Conservation (phyloP, 1,140 invertebrate genomes). For the Drosophila orena region DNA sequence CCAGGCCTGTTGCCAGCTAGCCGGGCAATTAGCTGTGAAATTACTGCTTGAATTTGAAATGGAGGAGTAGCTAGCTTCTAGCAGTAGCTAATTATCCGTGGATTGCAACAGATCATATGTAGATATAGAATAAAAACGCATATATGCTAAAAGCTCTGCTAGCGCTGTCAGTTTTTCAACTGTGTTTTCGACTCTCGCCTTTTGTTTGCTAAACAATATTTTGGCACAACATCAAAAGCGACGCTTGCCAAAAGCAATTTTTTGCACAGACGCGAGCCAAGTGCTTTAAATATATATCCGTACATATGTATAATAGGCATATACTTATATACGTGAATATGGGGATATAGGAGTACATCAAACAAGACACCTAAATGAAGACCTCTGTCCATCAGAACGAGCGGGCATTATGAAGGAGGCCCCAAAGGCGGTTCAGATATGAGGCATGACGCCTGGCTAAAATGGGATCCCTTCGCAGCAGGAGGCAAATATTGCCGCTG, state of each 20-base stretch:
- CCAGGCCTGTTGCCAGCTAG: slow-evolving; percentile 26
- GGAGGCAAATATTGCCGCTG: slow-evolving; percentile 35
- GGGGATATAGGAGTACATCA: slow-evolving; percentile 34
- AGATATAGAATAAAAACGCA: slow-evolving; percentile 7
- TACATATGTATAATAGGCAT: slow-evolving; percentile 14
- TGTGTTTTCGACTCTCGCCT: slow-evolving; percentile 41
- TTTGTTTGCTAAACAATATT: slow-evolving; percentile 81
- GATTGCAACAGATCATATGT: slow-evolving; percentile 32
- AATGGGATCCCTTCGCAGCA: slow-evolving; percentile 35
- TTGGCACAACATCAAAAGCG: slow-evolving; percentile 75
- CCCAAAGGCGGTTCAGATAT: slow-evolving; percentile 50
- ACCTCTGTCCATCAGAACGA: slow-evolving; percentile 59
- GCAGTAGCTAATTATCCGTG: slow-evolving; percentile 29
- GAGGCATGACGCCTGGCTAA: slow-evolving; percentile 59
- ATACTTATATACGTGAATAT: slow-evolving; percentile 2
- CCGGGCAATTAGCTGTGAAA: slow-evolving; percentile 55
- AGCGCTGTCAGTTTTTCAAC: slow-evolving; percentile 51
- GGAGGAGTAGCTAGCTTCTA: slow-evolving; percentile 2
- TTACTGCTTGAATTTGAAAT: slow-evolving; percentile 24
- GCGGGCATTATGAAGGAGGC: slow-evolving; percentile 43
- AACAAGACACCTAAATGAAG: slow-evolving; percentile 58
- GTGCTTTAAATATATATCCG: slow-evolving; percentile 32
- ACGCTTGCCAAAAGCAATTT: slow-evolving; percentile 79
- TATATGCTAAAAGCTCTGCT: slow-evolving; percentile 35
- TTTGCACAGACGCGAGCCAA: slow-evolving; percentile 62